Percentiles rank a stretch among this genome's conserved stretches.
Conservation (phyloP, 2,797 vertebrate genomes). For the Anabas testudineus region DNA sequence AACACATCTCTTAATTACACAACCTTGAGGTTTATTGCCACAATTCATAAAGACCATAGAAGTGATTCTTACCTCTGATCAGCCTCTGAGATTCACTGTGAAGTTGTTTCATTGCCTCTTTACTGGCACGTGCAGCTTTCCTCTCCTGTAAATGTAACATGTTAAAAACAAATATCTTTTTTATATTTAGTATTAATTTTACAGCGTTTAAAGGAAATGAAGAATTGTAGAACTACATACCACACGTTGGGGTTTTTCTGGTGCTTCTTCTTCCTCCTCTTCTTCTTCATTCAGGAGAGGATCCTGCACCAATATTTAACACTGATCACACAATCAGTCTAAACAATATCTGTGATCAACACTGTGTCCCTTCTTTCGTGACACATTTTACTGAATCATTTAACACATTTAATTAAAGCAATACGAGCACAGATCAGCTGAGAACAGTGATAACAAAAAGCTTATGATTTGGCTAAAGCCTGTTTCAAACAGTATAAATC, state of each 20-base stretch:
- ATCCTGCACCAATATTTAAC: constrained; percentile 56
- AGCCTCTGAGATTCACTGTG: constrained; percentile 96
- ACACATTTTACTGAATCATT: not conserved
- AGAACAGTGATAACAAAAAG: not conserved
- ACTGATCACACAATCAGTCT: not conserved
- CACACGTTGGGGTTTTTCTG: constrained; percentile 74
- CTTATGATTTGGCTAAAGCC: not conserved
- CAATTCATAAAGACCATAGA: not conserved
- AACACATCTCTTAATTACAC: not conserved
- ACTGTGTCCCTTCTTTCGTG: not conserved
- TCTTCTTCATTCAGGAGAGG: constrained; percentile 53
- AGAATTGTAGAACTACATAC: constrained; percentile 50
- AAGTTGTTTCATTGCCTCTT: constrained; percentile 93
- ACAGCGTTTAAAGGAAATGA: not conserved
- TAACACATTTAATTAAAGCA: not conserved
- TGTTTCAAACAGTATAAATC: not conserved
- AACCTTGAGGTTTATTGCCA: not conserved
- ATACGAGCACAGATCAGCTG: not conserved
- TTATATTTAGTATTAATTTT: not conserved
- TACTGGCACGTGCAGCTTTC: constrained; percentile 93
- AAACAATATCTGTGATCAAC: not conserved
- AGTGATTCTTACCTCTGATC: constrained; percentile 88
- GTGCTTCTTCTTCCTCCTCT: constrained; percentile 57
- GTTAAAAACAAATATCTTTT: not conserved
- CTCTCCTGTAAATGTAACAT: constrained; percentile 85